Evolutionary conservation across 2,888 invertebrate genomes (phyloP).

Genomic region (Philonicus albiceps): DNA sequence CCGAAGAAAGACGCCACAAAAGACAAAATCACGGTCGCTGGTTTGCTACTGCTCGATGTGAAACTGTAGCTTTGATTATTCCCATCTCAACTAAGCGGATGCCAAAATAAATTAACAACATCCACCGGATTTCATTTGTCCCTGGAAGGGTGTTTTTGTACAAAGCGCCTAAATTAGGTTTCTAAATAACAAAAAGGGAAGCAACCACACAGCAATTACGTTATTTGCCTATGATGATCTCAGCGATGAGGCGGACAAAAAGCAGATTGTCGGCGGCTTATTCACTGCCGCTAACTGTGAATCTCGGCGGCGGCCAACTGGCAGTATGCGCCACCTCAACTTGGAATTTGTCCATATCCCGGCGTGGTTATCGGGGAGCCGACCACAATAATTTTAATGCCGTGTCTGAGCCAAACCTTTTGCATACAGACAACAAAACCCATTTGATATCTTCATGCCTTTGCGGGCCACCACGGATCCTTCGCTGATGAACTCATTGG

Average conservation of each 20-base stretch:
- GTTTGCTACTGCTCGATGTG: background rate
- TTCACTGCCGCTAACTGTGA: conserved; percentile 14
- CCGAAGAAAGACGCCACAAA: conserved; percentile 11
- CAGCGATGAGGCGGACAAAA: conserved; percentile 6
- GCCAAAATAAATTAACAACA: conserved; percentile 45
- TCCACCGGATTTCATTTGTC: conserved; percentile 41
- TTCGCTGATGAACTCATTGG: conserved; percentile 14
- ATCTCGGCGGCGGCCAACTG: conserved; percentile 16
- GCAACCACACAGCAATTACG: conserved; percentile 43
- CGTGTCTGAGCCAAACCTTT: conserved; percentile 32
- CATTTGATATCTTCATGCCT: conserved; percentile 16
- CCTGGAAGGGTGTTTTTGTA: conserved; percentile 19
- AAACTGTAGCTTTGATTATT: conserved; percentile 41
- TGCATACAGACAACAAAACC: conserved; percentile 12
- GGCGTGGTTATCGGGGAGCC: conserved; percentile 15
- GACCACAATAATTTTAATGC: conserved; percentile 42
- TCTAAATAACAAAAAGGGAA: conserved; percentile 41
- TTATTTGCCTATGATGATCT: conserved; percentile 38
- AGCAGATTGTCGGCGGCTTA: conserved; percentile 39
- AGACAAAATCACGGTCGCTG: conserved; percentile 22
- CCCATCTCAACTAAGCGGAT: conserved; percentile 42
- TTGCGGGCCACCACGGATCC: background rate
- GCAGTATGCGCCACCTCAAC: conserved; percentile 6
- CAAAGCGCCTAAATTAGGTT: conserved; percentile 26
- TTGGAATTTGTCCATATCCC: conserved; percentile 42